Evolutionary conservation across 2,797 vertebrate species (phyloP).

Genomic region (Phrynocephalus guinanensis): DNA sequence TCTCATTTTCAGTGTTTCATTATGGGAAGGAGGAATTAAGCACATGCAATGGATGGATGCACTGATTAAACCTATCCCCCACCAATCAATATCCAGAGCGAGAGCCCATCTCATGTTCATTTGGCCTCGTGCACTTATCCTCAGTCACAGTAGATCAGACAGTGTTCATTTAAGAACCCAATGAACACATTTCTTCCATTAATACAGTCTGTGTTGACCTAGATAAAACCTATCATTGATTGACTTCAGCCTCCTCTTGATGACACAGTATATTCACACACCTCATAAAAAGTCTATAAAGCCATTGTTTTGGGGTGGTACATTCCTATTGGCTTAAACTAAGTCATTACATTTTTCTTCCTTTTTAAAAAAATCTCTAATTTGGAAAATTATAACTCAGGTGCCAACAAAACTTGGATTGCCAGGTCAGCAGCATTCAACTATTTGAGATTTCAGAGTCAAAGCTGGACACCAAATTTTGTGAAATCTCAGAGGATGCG

Average conservation of each 20-base stretch:
- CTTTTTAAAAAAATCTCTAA: background rate
- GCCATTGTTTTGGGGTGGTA: rapidly evolving
- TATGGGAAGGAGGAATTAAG: background rate
- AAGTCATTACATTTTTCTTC: slow-evolving; percentile 52
- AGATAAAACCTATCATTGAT: background rate
- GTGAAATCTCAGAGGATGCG: no score
- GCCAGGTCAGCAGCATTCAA: background rate
- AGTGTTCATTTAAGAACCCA: background rate
- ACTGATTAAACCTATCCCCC: background rate
- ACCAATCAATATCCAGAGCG: background rate
- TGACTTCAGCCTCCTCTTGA: background rate
- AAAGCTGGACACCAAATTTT: no score
- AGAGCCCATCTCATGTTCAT: background rate
- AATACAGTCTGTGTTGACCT: background rate
- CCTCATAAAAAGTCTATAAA: slow-evolving; percentile 34
- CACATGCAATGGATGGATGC: background rate
- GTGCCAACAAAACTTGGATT: background rate
- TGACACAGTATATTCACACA: slow-evolving; percentile 21
- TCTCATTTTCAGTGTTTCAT: background rate
- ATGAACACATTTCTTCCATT: background rate
- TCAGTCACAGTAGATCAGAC: background rate
- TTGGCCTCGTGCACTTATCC: rapidly evolving
- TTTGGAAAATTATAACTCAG: slow-evolving; percentile 30
- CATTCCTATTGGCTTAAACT: slow-evolving; percentile 34
- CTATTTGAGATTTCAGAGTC: background rate